A percentile compares a stretch with the other conserved stretches of the same genome.
These are phyloP conservation scores for Sitta carolinensis DNA, from an alignment of 2,797 vertebrate species.

Conservation along the genomic window DNA sequence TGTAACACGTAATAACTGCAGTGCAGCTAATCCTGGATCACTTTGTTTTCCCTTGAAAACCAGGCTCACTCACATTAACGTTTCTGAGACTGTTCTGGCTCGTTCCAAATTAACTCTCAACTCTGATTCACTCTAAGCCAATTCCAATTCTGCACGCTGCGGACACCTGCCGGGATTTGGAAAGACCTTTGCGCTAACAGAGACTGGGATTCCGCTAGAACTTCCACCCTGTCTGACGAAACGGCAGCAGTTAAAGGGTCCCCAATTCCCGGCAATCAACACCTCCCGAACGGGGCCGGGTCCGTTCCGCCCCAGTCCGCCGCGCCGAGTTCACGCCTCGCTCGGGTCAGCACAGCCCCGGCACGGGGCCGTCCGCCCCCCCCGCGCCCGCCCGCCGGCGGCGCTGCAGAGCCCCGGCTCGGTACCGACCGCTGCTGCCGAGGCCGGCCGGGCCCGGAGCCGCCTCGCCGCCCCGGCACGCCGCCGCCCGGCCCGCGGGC, in stretches of 20 bases:
- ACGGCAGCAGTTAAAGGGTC: background rate
- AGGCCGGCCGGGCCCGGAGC: background rate
- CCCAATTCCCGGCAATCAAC: fast-evolving
- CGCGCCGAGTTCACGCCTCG: background rate
- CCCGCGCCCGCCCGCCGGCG: background rate
- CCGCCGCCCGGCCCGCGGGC: too few relatives aligned
- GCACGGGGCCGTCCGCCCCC: background rate
- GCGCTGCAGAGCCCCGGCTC: background rate
- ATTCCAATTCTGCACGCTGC: fast-evolving
- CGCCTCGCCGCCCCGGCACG: too few relatives aligned
- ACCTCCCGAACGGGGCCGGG: fast-evolving
- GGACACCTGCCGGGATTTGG: background rate
- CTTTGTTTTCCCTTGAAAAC: background rate
- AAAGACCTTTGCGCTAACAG: background rate
- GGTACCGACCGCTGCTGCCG: background rate
- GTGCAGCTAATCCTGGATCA: fast-evolving
- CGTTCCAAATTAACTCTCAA: background rate
- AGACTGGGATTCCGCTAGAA: fast-evolving
- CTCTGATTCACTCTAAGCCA: background rate
- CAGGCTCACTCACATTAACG: background rate
- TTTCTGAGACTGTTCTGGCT: background rate
- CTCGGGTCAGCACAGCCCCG: background rate
- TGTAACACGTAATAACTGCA: background rate
- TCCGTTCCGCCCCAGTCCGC: background rate
- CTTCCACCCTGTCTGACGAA: background rate